Conservation (phyloP, 1,140 invertebrate species). For the Zaprionus lachaisei region DNA sequence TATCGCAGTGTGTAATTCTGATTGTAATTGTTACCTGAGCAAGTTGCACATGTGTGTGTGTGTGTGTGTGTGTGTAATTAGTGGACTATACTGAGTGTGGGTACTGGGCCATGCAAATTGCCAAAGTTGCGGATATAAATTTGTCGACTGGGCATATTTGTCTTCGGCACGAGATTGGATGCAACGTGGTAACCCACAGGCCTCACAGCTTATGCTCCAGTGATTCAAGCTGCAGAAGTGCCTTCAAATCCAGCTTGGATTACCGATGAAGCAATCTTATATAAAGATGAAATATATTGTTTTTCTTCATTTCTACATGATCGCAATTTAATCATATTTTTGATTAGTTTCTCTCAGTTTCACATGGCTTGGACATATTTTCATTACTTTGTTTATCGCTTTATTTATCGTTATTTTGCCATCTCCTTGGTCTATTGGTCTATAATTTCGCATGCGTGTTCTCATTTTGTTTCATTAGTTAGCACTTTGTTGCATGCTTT, state of each 20-base stretch:
- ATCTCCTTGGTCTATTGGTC: conserved; percentile 4
- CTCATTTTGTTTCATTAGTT: conserved; percentile 26
- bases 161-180: conserved; percentile 52
- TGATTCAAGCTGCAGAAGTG: conserved; percentile 30
- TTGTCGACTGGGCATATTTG: conserved; percentile 64
- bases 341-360: no score
- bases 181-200: not conserved
- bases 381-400: no score
- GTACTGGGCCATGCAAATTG: conserved; percentile 44
- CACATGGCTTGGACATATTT: no score
- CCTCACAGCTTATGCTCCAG: conserved; percentile 12
- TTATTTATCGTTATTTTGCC: no score
- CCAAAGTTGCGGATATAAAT: conserved; percentile 69
- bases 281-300: not conserved
- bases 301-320: not conserved
- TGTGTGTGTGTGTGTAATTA: conserved; percentile 58
- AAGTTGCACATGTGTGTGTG: conserved; percentile 34
- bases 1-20: conserved; percentile 28
- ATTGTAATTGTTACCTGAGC: conserved; percentile 34
- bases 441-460: conserved; percentile 27
- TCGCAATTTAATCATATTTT: no score
- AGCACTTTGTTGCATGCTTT: conserved; percentile 36
- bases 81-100: conserved; percentile 18
- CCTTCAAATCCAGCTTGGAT: not conserved
- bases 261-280: not conserved